Percentiles rank a stretch among this genome's conserved stretches.
Evolutionary conservation across 1,140 invertebrate species (phyloP).

Genomic region (Holotrichia oblita): DNA sequence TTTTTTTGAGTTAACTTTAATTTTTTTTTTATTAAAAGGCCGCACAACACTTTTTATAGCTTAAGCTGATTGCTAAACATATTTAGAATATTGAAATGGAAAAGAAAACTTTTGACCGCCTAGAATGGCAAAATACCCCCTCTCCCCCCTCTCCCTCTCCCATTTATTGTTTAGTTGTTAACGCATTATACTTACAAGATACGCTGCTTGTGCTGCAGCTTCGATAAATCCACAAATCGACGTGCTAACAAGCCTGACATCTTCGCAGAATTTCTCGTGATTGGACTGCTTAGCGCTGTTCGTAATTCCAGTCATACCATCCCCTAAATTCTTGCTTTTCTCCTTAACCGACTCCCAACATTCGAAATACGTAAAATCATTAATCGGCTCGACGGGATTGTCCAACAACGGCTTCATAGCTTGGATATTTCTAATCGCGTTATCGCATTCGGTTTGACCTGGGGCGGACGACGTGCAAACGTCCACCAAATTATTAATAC

Average conservation of each 20-base stretch:
- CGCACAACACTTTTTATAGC: too few relatives aligned
- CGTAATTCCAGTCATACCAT: conserved; percentile 94
- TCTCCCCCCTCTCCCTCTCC: too few relatives aligned
- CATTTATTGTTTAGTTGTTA: too few relatives aligned
- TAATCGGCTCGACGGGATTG: conserved; percentile 89
- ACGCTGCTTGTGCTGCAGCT: conserved; percentile 92
- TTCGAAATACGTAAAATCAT: conserved; percentile 91
- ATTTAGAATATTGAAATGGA: too few relatives aligned
- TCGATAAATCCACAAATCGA: conserved; percentile 95
- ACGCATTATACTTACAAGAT: conserved; percentile 79
- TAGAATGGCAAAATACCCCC: too few relatives aligned
- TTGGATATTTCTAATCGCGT: conserved; percentile 93
- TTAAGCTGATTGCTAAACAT: too few relatives aligned
- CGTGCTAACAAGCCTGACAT: conserved; percentile 83
- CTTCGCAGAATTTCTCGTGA: conserved; percentile 86
- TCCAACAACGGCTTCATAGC: conserved; percentile 84
- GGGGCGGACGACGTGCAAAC: conserved; percentile 85
- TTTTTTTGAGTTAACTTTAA: too few relatives aligned
- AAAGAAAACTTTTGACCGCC: too few relatives aligned
- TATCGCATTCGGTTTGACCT: conserved; percentile 95
- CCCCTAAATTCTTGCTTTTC: conserved; percentile 87
- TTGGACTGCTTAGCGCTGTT: conserved; percentile 90
- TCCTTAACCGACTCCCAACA: conserved; percentile 94
- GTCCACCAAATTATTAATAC: conserved; percentile 90
- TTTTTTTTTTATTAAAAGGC: too few relatives aligned